Conservation (phyloP, 2,797 vertebrate genomes). For the Enoplosus armatus region DNA sequence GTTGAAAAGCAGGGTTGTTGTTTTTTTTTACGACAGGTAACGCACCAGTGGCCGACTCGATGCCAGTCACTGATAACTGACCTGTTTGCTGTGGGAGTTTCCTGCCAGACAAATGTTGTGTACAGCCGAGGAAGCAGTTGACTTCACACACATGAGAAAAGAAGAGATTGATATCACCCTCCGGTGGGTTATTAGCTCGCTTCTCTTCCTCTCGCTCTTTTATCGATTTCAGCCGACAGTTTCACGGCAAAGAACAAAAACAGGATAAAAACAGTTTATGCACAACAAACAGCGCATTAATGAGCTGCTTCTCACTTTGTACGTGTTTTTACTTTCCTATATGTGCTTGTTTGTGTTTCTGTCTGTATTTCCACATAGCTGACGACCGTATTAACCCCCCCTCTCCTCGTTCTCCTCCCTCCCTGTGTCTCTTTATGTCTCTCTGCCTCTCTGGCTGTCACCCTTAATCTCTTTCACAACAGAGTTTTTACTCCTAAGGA, state of each 20-base stretch:
- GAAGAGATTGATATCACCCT: slow-evolving; percentile 36
- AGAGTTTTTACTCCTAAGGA: slow-evolving; percentile 20
- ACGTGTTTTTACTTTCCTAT: slow-evolving; percentile 3
- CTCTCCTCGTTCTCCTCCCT: slow-evolving; percentile 7
- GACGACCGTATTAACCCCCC: background rate
- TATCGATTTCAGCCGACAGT: background rate
- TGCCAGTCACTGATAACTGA: slow-evolving; percentile 66
- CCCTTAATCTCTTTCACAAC: slow-evolving; percentile 48
- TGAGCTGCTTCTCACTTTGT: background rate
- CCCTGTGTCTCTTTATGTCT: slow-evolving; percentile 5
- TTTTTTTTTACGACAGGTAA: slow-evolving; percentile 65
- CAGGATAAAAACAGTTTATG: slow-evolving; percentile 24
- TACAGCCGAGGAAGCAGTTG: slow-evolving; percentile 51
- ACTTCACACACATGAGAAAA: slow-evolving; percentile 24
- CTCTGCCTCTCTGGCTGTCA: slow-evolving; percentile 22
- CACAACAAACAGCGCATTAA: background rate
- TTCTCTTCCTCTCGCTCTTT: background rate
- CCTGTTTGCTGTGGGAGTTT: slow-evolving; percentile 65
- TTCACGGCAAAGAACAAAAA: slow-evolving; percentile 13
- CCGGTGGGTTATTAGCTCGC: slow-evolving; percentile 10
- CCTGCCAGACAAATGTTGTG: slow-evolving; percentile 58
- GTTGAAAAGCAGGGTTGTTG: slow-evolving; percentile 3
- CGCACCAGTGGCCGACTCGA: slow-evolving; percentile 57
- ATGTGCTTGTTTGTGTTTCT: slow-evolving; percentile 31
- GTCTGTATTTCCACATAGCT: slow-evolving; percentile 10